Percentiles rank a stretch among this genome's conserved stretches.
Conservation (phyloP, 1,140 invertebrate species). For the Calycopis cecrops region DNA sequence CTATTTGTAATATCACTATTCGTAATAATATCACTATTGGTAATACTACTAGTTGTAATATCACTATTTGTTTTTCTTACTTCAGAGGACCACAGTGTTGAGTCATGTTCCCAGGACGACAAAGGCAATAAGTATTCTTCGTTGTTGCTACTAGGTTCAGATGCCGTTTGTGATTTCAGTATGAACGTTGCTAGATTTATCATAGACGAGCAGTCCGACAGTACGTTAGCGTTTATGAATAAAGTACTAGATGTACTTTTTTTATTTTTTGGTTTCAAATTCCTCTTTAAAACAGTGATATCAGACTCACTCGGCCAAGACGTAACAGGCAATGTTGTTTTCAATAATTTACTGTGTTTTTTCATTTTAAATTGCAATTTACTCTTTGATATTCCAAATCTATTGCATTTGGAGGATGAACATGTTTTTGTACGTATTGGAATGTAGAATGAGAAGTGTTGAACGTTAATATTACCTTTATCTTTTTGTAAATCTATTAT, state of each 20-base stretch:
- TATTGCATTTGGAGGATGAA: slow-evolving; percentile 43
- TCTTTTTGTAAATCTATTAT: slow-evolving; percentile 64
- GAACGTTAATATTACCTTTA: slow-evolving; percentile 47
- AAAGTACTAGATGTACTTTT: slow-evolving; percentile 37
- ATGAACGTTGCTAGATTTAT: slow-evolving; percentile 61
- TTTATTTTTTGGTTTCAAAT: slow-evolving; percentile 36
- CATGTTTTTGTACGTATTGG: slow-evolving; percentile 37
- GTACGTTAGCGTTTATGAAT: slow-evolving; percentile 54
- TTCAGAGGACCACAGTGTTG: slow-evolving; percentile 11
- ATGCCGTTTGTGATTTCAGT: slow-evolving; percentile 44
- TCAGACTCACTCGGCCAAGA: slow-evolving; percentile 68
- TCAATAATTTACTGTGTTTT: slow-evolving; percentile 33
- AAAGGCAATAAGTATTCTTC: slow-evolving; percentile 57
- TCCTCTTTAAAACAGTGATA: slow-evolving; percentile 62
- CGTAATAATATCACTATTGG: too few relatives aligned
- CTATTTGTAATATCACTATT: slow-evolving; percentile 1
- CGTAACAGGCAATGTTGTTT: slow-evolving; percentile 37
- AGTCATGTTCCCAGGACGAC: slow-evolving; percentile 53
- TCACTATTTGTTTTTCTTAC: slow-evolving; percentile 1
- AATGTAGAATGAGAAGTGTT: slow-evolving; percentile 55
- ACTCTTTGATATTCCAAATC: slow-evolving; percentile 39
- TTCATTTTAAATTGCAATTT: slow-evolving; percentile 36
- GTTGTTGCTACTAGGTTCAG: slow-evolving; percentile 46
- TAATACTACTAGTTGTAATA: slow-evolving; percentile 3
- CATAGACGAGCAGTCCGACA: slow-evolving; percentile 57